Conservation (phyloP, 2,888 invertebrate species). For the Odiellus spinosus region DNA sequence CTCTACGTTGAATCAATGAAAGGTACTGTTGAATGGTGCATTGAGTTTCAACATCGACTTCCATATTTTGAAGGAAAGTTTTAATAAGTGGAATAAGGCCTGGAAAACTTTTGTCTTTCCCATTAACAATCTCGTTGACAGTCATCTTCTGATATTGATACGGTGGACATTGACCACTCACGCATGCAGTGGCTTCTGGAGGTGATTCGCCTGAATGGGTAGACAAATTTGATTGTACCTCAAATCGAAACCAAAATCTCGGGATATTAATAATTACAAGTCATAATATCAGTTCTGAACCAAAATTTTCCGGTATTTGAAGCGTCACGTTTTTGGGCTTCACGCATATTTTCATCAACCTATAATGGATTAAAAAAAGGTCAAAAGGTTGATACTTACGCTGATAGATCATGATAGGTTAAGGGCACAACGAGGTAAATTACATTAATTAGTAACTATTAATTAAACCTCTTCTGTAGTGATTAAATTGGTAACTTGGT, state of each 20-base stretch:
- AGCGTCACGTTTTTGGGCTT: conserved; percentile 81
- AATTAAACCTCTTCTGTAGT: too few species aligned
- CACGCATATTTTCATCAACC: conserved; percentile 91
- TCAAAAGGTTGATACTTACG: not conserved
- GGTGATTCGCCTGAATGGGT: conserved; percentile 26
- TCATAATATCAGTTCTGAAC: conserved; percentile 67
- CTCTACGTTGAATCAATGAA: conserved; percentile 55
- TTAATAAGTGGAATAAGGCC: conserved; percentile 87
- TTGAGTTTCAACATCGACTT: conserved; percentile 94
- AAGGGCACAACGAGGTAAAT: too few species aligned
- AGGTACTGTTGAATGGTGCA: conserved; percentile 94
- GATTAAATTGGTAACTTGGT: too few species aligned
- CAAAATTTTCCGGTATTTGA: conserved; percentile 70
- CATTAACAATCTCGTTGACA: conserved; percentile 93
- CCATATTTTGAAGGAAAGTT: conserved; percentile 83
- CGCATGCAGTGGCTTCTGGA: conserved; percentile 29
- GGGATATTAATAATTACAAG: conserved; percentile 28
- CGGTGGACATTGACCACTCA: conserved; percentile 21
- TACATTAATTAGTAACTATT: too few species aligned
- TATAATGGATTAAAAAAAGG: conserved; percentile 3
- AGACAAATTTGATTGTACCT: too few species aligned
- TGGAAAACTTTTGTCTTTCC: conserved; percentile 77
- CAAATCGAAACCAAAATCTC: not conserved
- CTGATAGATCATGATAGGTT: too few species aligned
- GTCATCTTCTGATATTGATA: conserved; percentile 47